Base-by-base conservation (phyloP, 2,113 vertebrate species). In the Blennius ocellaris region DNA sequence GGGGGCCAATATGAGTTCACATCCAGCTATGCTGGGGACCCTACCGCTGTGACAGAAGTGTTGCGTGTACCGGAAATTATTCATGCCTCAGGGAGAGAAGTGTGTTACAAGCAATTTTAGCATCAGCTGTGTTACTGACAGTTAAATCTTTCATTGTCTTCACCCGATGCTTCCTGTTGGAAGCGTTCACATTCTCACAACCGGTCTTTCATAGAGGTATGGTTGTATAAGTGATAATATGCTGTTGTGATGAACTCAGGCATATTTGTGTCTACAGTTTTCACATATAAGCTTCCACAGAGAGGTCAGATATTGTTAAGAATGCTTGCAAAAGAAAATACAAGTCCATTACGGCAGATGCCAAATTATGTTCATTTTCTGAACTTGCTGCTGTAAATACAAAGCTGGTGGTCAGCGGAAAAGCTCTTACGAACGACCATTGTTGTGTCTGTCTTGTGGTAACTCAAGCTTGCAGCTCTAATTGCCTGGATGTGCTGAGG, bases 401-500 rank as follows among this genome's bases (percentile, higher is more conserved):
- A 51, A 47, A 75, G 56, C 39, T 62, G 65, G 14, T 79, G 70
- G 71, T 52, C 57, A 52, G 49, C 21, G 49, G 38, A 70, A 15
- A n/a, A 59, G 21, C 63, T 71, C 64, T 84, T 72, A 71, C 49
- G 43, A 44, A 57, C 74, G 59, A 50, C 56, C 59, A 67, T 41
- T 60, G 36, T 62, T 36, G 38, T 36, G 66, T 54, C 71, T 71
- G 62, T 69, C 65, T 50, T 11, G 3, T 3, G 8, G 45, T 69
- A 70, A 75, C 66, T 59, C 57, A 15, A 38, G 78, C 61, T 45
- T 58, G 69, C 52, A 7, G 56, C 40, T 52, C 56, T 88, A 85
- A 85, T 87, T 82, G 71, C 56, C 61, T 7, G 63, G 54, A 80
- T 57, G 39, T 48, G 56, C 14, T 11, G 69, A 37, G 57, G 54